Percentiles rank a stretch among this genome's conserved stretches.
These are phyloP conservation scores for Enoplosus armatus DNA, from an alignment of 2,797 vertebrate species.

Conservation along the genomic window DNA sequence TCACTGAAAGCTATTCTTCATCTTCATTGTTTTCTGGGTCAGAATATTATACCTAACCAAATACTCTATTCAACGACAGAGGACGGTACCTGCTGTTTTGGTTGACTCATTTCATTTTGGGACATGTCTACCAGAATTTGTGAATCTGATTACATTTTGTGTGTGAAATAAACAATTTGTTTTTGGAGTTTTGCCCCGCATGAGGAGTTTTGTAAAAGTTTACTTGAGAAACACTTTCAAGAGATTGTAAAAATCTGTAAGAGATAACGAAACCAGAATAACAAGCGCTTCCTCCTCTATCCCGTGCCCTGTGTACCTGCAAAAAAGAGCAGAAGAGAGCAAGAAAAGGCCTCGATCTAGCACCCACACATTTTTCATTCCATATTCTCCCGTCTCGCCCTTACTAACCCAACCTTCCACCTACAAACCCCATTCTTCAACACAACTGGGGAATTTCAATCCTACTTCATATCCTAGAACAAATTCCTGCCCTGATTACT, in stretches of 20 bases:
- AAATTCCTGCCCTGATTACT: conserved; percentile 91
- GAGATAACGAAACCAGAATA: conserved; percentile 60
- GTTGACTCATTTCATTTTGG: conserved; percentile 7
- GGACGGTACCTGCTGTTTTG: neutral
- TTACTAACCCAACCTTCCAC: conserved; percentile 62
- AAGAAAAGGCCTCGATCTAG: conserved; percentile 50
- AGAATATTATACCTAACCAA: neutral
- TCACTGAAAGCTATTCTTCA: neutral
- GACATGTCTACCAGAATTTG: neutral
- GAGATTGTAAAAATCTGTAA: conserved; percentile 19
- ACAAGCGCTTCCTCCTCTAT: conserved; percentile 42
- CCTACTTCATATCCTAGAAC: conserved; percentile 80
- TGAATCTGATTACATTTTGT: neutral
- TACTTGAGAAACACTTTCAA: conserved; percentile 19
- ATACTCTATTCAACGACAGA: neutral
- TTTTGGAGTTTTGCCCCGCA: neutral
- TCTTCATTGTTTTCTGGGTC: neutral
- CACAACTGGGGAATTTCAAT: conserved; percentile 79
- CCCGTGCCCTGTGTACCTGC: conserved; percentile 48
- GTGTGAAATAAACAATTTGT: conserved; percentile 15
- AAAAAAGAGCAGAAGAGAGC: conserved; percentile 34
- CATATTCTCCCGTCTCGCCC: conserved; percentile 58
- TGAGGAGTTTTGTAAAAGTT: conserved; percentile 19
- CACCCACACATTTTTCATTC: conserved; percentile 63
- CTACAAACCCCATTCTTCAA: conserved; percentile 66